Evolutionary conservation across 2,888 invertebrate genomes (phyloP).

Genomic region (Cheiracanthium punctorium): DNA sequence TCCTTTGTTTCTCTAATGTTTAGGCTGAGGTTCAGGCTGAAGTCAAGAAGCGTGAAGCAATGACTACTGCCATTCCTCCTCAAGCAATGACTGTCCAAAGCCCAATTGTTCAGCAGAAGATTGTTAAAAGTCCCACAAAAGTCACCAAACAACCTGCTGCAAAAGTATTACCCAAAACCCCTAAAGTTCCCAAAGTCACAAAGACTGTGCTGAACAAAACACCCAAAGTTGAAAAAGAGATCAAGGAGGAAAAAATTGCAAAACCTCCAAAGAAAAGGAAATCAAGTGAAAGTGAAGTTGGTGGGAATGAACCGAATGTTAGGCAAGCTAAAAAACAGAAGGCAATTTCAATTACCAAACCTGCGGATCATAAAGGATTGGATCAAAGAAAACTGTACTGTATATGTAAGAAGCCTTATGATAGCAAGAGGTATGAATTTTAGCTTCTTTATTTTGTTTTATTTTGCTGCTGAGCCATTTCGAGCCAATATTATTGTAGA

Average conservation of each 20-base stretch:
- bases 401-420: constrained; percentile 94
- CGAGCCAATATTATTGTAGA: too few species aligned
- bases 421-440: constrained; percentile 88
- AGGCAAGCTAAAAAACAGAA: constrained; percentile 68
- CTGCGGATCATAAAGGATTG: constrained; percentile 51
- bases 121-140: constrained; percentile 24
- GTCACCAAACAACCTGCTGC: neutral
- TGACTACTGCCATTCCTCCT: constrained; percentile 42
- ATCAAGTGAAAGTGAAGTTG: constrained; percentile 67
- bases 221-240: constrained; percentile 25
- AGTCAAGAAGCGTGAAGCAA: constrained; percentile 62
- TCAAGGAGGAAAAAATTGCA: constrained; percentile 46
- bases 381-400: constrained; percentile 80
- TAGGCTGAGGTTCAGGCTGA: constrained; percentile 70
- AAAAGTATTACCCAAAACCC: neutral
- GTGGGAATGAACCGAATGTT: constrained; percentile 27
- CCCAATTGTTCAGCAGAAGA: constrained; percentile 26
- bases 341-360: constrained; percentile 56
- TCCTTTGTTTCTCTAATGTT: too few species aligned
- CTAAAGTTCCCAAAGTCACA: neutral
- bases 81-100: constrained; percentile 45
- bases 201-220: constrained; percentile 18
- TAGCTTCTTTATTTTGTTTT: too few species aligned
- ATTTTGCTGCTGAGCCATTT: too few species aligned
- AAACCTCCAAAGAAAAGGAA: constrained; percentile 71